Base-by-base conservation (phyloP, 1,140 invertebrate genomes). In the Saxidomus purpurata region DNA sequence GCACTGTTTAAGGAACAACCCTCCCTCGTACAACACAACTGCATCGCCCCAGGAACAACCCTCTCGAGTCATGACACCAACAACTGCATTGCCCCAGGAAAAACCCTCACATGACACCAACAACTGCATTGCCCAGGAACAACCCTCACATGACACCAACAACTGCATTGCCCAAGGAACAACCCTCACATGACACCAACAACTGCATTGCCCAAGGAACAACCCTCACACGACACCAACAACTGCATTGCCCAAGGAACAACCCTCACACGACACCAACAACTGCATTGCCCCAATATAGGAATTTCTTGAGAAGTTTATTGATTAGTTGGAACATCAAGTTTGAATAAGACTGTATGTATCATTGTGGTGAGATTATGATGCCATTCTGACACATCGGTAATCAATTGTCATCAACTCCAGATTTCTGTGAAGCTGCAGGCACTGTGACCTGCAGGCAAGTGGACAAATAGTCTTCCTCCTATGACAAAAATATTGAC, bases 381-480 rank as follows among this genome's bases (percentile, higher is more conserved):
- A 77, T 28, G 74, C 40, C 40, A 6, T 0, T 1, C 36, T 52
- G 74, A 77, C 74, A 77, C 74, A 77, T 77, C 25, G 74, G 74
- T 77, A 77, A 77, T 77, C 74, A 77, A 77, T 77, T 77, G 74
- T 77, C 74, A 77, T 77, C 74, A 77, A 77, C 28, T 49, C 1
- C 2, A 43, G 47, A 47, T 49, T 77, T 43, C 43, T 43, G 15
- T 43, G 43, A 43, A 15, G n/a, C 19, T 63, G 59, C 59, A 19
- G 28, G n/a, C 9, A 28, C 4, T 63, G 19, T 28, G n/a, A 63
- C n/a, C 22, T n/a, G n/a, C 25, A 55, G 52, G n/a, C 15, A 19
- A 63, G 19, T 63, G 59, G 59, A 63, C 59, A 28, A 9, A 43
- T 8, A 43, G 43, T 43, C 4, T 43, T 15, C 4, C 4, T 43